phyloP scores from a whole-genome alignment of 2,797 vertebrate genomes.

The Acomys russatus region DNA sequence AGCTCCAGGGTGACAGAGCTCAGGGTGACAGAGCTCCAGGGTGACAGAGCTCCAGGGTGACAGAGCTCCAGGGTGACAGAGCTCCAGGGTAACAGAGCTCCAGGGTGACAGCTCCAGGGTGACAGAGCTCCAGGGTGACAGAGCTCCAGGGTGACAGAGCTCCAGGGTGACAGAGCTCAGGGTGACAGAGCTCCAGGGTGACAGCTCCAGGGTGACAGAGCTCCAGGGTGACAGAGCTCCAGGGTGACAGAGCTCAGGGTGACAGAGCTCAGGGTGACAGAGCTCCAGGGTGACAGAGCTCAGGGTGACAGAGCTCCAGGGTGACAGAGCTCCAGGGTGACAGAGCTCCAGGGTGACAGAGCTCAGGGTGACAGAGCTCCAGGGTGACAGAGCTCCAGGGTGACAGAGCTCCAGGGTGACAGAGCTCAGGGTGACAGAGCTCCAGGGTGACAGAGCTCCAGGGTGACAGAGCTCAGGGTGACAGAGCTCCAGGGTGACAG shows the following conservation, averaged over 20 bases:
- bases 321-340: not conserved
- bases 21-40: not conserved
- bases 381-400: no score
- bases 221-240: not conserved
- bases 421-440: not conserved
- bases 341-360: not conserved
- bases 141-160: not conserved
- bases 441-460: not conserved
- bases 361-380: not conserved
- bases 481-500: not conserved
- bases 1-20: not conserved
- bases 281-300: not conserved
- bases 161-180: not conserved
- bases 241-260: no score
- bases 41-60: not conserved
- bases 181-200: no score
- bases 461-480: not conserved
- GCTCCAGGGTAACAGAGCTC: no score
- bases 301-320: not conserved
- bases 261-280: not conserved
- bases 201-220: no score
- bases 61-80: not conserved
- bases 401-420: not conserved
- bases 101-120: not conserved
- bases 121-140: not conserved